phyloP scores from a whole-genome alignment of 2,113 vertebrate genomes.

The Carassius carassius region DNA sequence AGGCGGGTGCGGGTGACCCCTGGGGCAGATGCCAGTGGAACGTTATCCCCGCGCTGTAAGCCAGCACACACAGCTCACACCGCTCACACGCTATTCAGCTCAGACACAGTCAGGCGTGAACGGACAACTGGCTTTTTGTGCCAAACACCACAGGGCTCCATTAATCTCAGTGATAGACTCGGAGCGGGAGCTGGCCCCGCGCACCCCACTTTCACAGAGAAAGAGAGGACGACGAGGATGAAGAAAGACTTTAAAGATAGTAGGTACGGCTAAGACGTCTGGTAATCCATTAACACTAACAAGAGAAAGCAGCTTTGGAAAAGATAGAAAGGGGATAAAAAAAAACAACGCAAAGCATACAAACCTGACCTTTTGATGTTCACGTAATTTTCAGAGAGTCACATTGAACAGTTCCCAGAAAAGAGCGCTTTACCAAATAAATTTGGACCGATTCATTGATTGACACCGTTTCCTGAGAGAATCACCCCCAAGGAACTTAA shows the following conservation, averaged over 20 bases:
- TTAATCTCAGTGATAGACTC: conserved; percentile 67
- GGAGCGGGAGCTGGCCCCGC: conserved; percentile 54
- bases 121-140: conserved; percentile 68
- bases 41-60: conserved; percentile 66
- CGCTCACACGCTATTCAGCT: conserved; percentile 59
- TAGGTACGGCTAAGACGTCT: conserved; percentile 59
- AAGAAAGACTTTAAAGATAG: conserved; percentile 54
- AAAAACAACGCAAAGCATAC: conserved; percentile 57
- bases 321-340: conserved; percentile 45
- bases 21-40: conserved; percentile 66
- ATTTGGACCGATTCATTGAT: conserved; percentile 55
- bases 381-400: conserved; percentile 51
- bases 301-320: conserved; percentile 63
- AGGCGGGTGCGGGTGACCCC: conserved; percentile 60
- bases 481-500: conserved; percentile 53
- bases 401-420: conserved; percentile 33
- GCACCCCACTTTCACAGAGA: conserved; percentile 46
- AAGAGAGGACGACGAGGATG: conserved; percentile 50
- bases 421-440: conserved; percentile 58
- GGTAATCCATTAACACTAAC: conserved; percentile 62
- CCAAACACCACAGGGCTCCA: conserved; percentile 62
- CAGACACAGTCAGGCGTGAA: conserved; percentile 62
- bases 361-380: conserved; percentile 62
- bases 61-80: conserved; percentile 66
- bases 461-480: conserved; percentile 54